Conservation (phyloP, 2,888 invertebrate species). For the Nycteola revayana region DNA sequence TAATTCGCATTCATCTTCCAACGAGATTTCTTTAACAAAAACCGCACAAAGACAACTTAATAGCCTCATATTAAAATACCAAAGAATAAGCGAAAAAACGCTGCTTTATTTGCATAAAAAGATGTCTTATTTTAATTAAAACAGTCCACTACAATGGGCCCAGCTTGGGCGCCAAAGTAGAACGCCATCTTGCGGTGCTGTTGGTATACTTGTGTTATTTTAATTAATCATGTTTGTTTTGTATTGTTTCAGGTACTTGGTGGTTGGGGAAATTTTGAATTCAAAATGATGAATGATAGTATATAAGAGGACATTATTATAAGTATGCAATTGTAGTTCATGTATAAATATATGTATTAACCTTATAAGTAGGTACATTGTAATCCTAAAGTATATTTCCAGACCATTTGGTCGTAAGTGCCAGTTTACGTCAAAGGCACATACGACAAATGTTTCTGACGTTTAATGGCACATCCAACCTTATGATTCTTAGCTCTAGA, state of each 20-base stretch:
- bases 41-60: constrained; percentile 24
- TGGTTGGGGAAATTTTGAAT: constrained; percentile 8
- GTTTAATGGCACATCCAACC: too few relatives aligned
- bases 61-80: constrained; percentile 22
- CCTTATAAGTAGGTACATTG: too few relatives aligned
- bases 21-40: constrained; percentile 13
- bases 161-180: constrained; percentile 22
- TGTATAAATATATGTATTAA: too few relatives aligned
- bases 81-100: constrained; percentile 16
- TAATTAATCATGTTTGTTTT: constrained; percentile 36
- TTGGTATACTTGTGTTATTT: constrained; percentile 16
- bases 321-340: too few relatives aligned
- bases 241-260: constrained; percentile 45
- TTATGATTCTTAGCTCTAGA: too few relatives aligned
- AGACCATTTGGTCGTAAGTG: too few relatives aligned
- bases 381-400: too few relatives aligned
- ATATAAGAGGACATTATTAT: too few relatives aligned
- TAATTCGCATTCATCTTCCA: too few relatives aligned
- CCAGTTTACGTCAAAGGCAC: too few relatives aligned
- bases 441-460: too few relatives aligned
- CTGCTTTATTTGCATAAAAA: constrained; percentile 39
- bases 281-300: too few relatives aligned
- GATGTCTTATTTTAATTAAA: constrained; percentile 12
- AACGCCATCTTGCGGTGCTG: constrained; percentile 22
- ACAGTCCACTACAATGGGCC: constrained; percentile 23